Base-by-base conservation (phyloP, 1,140 invertebrate species). In the Ips nitidus region DNA sequence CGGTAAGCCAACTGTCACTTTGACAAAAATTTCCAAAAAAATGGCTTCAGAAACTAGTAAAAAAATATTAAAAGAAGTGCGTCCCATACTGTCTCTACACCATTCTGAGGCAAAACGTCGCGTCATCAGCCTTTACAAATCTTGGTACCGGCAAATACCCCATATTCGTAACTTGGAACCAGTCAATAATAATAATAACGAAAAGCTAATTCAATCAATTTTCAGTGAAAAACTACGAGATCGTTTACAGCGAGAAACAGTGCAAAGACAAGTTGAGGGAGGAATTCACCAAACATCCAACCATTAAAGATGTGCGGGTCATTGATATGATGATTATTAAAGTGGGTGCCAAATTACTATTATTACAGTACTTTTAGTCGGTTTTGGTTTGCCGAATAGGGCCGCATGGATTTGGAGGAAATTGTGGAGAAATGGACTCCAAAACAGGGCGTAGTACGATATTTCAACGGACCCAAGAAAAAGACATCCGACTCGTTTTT, bases 281-380 rank as follows among this genome's bases (percentile, higher is more conserved):
- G 78, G 83, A 91, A 78, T 97, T 98, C 79, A 79, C 85, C 41
- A 92, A 90, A 75, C 85, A 97, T 80, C 84, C 86, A 73, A 76
- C 89, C 79, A 82, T 97, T 0, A 88, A 85, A 43, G 96, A 98
- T 81, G 83, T 97, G 45, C 85, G 96, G 74, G 86, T 93, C 3
- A 95, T 97, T 74, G 95, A 98, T 80, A 86, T 94, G 82, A 83
- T 97, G 42, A 89, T 97, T 38, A 88, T 96, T 45, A 97, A 95
- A 88, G 95, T 95, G 22, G 22, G 22, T 22, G 22, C 22, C 22
- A 22, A 22, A 22, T 22, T 22, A 22, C 22, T 4, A 42, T 36
- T 57, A 1, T 47, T 47, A 6, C 45, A 47, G 5, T n/a, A n/a
- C 5, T 47, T n/a, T 6, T 5, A 5, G 45, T 47, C 5, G 5